Base-by-base conservation (phyloP, 1,140 invertebrate genomes). In the Cydia pomonella region DNA sequence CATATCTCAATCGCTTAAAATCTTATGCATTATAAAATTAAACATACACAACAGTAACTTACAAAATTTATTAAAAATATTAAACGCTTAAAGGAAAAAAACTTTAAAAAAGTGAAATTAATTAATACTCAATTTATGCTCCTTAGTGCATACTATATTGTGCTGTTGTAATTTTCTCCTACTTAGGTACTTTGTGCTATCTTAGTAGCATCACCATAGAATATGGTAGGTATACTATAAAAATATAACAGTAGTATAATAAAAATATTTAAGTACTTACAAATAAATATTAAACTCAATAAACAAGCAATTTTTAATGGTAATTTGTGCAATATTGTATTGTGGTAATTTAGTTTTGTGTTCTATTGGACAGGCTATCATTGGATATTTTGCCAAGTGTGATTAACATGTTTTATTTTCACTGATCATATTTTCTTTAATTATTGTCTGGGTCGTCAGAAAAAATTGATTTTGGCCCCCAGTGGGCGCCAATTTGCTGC, bases 401-500 rank as follows among this genome's bases (percentile, higher is more conserved):
- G 41, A 44, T 44, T 16, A 44, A 12, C 10, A 44, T 2, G 41
- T 16, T 18, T 13, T 18, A 33, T 38, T 7, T 69, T 69, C 10
- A 33, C 64, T 18, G n/a, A 9, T 21, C 16, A 33, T 69, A 66
- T 12, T 69, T 16, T 33, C 2, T 69, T 33, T 21, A 69, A 41
- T 33, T 69, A 69, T 69, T 69, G 64, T 69, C 64, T 69, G 25
- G 27, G 33, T 29, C 27, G 18, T 69, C 33, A 69, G 64, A 27
- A 33, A 33, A n/a, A n/a, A 0, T 13, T 69, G 3, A 41, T n/a
- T 13, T 16, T 18, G 64, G 64, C 33, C 29, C 33, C 29, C 33
- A 6, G 5, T 29, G 64, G 64, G 64, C 16, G 64, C 64, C 27
- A 69, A 50, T 29, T 69, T n/a, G 16, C n/a, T 69, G 27, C 16